Evolutionary conservation across 2,113 vertebrate genomes (phyloP).

Genomic region (Psittacula cyanocephala): DNA sequence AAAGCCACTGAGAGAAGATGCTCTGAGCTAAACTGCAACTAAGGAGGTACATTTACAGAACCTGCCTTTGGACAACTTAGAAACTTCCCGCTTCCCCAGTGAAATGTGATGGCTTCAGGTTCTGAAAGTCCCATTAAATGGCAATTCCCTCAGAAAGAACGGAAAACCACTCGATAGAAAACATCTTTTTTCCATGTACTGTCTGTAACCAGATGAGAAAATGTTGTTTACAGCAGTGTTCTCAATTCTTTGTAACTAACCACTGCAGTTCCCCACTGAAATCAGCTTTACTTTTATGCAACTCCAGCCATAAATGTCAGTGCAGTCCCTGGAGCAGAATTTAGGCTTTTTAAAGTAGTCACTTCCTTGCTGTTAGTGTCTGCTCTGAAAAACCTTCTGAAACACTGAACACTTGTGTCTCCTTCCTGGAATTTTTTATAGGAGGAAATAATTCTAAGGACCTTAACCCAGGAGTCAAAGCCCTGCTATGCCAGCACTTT

Average conservation of each 20-base stretch:
- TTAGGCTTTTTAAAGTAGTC: background rate
- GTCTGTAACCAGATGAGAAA: background rate
- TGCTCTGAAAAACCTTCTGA: background rate
- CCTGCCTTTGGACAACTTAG: background rate
- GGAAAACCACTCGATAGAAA: background rate
- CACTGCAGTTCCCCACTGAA: conserved; percentile 3
- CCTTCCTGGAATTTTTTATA: background rate
- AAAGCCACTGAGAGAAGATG: background rate
- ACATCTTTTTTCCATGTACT: background rate
- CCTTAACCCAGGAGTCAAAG: background rate
- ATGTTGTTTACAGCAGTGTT: background rate
- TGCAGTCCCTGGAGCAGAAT: background rate
- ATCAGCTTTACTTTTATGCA: background rate
- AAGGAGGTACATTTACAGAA: background rate
- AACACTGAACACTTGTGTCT: background rate
- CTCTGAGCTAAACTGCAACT: background rate
- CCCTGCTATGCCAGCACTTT: background rate
- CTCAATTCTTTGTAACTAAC: background rate
- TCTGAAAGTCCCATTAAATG: background rate
- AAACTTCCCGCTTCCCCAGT: background rate
- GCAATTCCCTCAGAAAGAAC: background rate
- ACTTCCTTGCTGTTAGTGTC: background rate
- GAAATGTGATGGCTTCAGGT: background rate
- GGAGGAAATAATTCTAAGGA: background rate
- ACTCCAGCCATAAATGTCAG: conserved; percentile 9